A percentile compares a stretch with the other conserved stretches of the same genome.
Conservation (phyloP, 2,113 vertebrate species). For the Pseudopipra pipra region DNA sequence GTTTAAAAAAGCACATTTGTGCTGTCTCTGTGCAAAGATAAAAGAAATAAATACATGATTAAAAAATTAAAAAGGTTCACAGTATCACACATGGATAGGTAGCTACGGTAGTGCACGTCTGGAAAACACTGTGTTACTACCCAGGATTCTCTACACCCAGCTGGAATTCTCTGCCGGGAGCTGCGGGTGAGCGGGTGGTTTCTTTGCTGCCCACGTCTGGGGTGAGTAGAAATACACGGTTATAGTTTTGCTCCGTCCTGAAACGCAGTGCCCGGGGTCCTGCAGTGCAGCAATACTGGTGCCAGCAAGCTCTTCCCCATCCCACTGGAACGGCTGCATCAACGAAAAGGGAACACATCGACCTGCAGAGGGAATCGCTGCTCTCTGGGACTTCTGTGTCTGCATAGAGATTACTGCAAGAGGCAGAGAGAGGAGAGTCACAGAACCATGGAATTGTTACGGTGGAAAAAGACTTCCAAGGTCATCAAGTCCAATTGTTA, state of each 20-base stretch:
- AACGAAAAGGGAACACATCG: constrained; percentile 48
- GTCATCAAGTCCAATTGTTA: background rate
- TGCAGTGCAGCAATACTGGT: constrained; percentile 29
- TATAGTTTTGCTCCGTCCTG: constrained; percentile 36
- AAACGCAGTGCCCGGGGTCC: constrained; percentile 3
- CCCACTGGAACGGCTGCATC: constrained; percentile 32
- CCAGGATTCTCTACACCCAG: constrained; percentile 43
- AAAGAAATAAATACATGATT: constrained; percentile 74
- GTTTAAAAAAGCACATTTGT: constrained; percentile 67
- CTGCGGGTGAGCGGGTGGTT: constrained; percentile 5
- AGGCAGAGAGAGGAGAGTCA: constrained; percentile 1
- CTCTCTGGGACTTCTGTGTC: constrained; percentile 62
- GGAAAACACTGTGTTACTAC: constrained; percentile 56
- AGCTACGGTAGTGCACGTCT: constrained; percentile 50
- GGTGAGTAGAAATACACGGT: constrained; percentile 28
- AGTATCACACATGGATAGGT: constrained; percentile 64
- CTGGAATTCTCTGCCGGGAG: constrained; percentile 17
- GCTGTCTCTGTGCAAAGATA: constrained; percentile 71
- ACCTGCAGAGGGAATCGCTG: constrained; percentile 50
- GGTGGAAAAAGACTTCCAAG: background rate
- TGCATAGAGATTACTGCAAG: constrained; percentile 79
- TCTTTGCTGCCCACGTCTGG: constrained; percentile 26
- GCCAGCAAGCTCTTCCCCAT: constrained; percentile 43
- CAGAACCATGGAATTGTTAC: background rate
- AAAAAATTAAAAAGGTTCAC: constrained; percentile 61